phyloP scores from a whole-genome alignment of 2,113 vertebrate species.

The Solea senegalensis region DNA sequence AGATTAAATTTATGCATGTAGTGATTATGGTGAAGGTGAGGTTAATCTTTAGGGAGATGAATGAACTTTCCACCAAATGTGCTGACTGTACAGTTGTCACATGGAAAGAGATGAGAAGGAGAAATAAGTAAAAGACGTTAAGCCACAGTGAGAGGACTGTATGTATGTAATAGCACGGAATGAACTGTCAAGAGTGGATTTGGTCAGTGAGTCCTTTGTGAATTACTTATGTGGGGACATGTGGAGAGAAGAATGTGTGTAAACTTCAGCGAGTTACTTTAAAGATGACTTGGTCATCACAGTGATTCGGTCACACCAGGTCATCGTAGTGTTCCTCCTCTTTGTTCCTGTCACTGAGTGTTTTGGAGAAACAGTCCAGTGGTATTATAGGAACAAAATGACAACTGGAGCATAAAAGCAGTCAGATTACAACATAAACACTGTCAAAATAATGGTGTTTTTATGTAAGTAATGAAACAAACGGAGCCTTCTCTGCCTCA shows the following conservation, averaged over 20 bases:
- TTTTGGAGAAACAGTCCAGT: constrained; percentile 33
- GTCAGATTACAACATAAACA: not conserved
- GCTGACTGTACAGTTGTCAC: no score
- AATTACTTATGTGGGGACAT: constrained; percentile 24
- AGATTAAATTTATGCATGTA: no score
- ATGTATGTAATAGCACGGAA: not conserved
- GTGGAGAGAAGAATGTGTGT: constrained; percentile 19
- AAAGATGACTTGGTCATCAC: constrained; percentile 4
- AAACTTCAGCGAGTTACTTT: not conserved
- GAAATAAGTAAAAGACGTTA: no score
- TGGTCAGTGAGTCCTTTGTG: constrained; percentile 1
- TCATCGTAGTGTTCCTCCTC: constrained; percentile 28
- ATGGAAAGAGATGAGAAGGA: no score
- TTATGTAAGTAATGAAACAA: not conserved
- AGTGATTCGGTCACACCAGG: constrained; percentile 16
- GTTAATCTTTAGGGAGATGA: no score
- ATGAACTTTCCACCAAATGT: no score
- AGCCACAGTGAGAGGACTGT: no score
- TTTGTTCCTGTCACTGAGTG: constrained; percentile 25
- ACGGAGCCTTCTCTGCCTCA: no score
- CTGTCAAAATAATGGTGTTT: not conserved
- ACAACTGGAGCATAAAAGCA: not conserved
- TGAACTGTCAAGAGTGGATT: not conserved
- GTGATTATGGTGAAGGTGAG: no score
- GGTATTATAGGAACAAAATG: constrained; percentile 1